These are phyloP conservation scores for Oncorhynchus gorbuscha DNA, from an alignment of 2,113 vertebrate species.

Conservation along the genomic window DNA sequence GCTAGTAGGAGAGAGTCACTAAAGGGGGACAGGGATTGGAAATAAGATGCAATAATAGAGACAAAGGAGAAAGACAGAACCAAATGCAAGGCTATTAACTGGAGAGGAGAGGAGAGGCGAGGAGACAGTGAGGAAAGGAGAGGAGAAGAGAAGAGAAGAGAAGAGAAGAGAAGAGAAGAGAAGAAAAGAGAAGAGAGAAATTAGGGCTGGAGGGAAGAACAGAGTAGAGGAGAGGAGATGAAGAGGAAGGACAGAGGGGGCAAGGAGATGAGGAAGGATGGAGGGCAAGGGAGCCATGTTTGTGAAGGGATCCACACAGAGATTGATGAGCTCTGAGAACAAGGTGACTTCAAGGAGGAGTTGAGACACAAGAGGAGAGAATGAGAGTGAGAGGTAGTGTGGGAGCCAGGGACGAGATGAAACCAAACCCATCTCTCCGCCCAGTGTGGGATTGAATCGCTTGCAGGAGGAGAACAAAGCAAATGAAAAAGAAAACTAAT, in stretches of 20 bases:
- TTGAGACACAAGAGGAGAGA: conserved; percentile 15
- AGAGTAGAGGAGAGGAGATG: conserved; percentile 6
- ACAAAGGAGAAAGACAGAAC: background rate
- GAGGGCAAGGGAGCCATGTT: background rate
- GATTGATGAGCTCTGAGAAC: conserved; percentile 63
- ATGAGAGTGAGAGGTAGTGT: conserved; percentile 27
- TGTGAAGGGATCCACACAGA: conserved; percentile 59
- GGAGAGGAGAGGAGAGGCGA: background rate
- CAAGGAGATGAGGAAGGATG: conserved; percentile 12
- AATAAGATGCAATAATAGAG: background rate
- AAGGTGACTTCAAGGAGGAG: conserved; percentile 71
- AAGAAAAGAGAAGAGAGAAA: too few species aligned
- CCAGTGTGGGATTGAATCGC: conserved; percentile 32
- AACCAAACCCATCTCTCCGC: conserved; percentile 3
- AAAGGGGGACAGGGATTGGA: conserved; percentile 1
- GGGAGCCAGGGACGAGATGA: conserved; percentile 1
- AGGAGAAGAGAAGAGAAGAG: background rate
- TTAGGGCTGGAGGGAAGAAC: background rate
- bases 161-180: background rate
- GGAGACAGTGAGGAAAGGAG: background rate
- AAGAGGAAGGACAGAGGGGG: background rate
- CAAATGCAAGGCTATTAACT: background rate
- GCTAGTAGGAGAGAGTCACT: background rate
- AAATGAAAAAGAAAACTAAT: conserved; percentile 3
- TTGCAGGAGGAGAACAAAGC: conserved; percentile 1